phyloP scores from a whole-genome alignment of 2,113 vertebrate species.

The Picathartes gymnocephalus region DNA sequence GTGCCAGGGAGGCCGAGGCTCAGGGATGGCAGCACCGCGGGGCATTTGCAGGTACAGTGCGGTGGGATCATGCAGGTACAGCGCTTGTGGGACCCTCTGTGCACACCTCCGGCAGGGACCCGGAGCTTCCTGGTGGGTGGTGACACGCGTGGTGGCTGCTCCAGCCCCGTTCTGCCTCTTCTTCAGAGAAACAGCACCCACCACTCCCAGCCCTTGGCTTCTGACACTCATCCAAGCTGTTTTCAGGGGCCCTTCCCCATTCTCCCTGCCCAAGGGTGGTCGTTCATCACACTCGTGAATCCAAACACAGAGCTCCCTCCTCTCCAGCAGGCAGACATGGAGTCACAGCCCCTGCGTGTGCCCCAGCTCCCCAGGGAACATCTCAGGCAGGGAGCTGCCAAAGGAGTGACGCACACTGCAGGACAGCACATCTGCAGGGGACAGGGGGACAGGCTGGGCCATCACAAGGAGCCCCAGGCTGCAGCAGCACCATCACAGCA shows the following conservation, averaged over 20 bases:
- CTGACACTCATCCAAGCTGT: not conserved
- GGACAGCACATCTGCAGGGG: not conserved
- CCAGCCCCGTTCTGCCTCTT: not conserved
- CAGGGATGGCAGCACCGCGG: rapidly evolving
- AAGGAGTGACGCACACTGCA: not conserved
- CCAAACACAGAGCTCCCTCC: not conserved
- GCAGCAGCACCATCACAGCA: not conserved
- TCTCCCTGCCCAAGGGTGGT: not conserved
- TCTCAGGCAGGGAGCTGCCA: not conserved
- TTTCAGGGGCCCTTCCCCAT: not conserved
- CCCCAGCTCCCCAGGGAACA: too few relatives aligned
- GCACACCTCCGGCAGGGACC: not conserved
- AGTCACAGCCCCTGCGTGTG: rapidly evolving
- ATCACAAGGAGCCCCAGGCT: not conserved
- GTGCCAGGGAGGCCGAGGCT: rapidly evolving
- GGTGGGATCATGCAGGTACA: rapidly evolving
- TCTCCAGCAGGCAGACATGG: rapidly evolving
- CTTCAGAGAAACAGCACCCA: not conserved
- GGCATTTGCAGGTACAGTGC: too few relatives aligned
- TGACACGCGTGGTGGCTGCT: not conserved
- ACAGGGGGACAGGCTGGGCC: not conserved
- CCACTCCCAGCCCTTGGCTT: not conserved
- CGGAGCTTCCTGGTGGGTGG: rapidly evolving
- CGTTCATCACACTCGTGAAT: not conserved
- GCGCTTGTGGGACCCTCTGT: rapidly evolving